phyloP scores from a whole-genome alignment of 2,797 vertebrate genomes.

The Tolypeutes matacus region DNA sequence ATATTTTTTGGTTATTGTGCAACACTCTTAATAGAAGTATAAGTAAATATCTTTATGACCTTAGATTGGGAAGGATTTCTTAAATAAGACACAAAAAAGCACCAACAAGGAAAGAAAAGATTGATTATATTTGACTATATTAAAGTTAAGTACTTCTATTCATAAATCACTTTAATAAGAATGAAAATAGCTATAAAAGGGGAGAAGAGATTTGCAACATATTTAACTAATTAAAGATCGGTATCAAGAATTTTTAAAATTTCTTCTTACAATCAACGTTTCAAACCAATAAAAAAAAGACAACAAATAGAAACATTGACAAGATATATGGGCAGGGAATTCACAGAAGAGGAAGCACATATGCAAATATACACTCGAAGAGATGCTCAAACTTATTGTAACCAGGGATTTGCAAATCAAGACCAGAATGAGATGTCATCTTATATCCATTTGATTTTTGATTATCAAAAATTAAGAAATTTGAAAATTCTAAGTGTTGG shows the following conservation, averaged over 20 bases:
- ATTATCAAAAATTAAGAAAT: conserved; percentile 40
- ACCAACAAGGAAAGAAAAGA: conserved; percentile 14
- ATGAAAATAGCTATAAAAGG: conserved; percentile 28
- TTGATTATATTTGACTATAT: conserved; percentile 18
- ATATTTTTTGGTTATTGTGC: no score
- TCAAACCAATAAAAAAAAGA: conserved; percentile 47
- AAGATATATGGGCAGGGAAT: neutral
- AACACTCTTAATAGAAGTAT: conserved; percentile 52
- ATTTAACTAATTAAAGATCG: conserved; percentile 30
- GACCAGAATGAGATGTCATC: neutral
- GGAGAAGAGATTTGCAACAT: conserved; percentile 24
- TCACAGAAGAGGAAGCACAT: conserved; percentile 59
- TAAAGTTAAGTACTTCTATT: conserved; percentile 41
- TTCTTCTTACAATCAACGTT: neutral
- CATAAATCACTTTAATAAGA: conserved; percentile 26
- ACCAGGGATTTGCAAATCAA: conserved; percentile 44
- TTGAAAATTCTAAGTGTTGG: conserved; percentile 5
- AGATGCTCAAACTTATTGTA: neutral
- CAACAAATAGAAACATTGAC: conserved; percentile 34
- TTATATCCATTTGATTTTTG: neutral
- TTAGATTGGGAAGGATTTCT: conserved; percentile 25
- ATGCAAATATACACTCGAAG: neutral
- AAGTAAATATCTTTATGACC: conserved; percentile 19
- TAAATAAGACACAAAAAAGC: conserved; percentile 17
- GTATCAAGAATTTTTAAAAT: neutral